Base-by-base conservation (phyloP, 2,888 invertebrate genomes). In the Lasioglossum lativentre region DNA sequence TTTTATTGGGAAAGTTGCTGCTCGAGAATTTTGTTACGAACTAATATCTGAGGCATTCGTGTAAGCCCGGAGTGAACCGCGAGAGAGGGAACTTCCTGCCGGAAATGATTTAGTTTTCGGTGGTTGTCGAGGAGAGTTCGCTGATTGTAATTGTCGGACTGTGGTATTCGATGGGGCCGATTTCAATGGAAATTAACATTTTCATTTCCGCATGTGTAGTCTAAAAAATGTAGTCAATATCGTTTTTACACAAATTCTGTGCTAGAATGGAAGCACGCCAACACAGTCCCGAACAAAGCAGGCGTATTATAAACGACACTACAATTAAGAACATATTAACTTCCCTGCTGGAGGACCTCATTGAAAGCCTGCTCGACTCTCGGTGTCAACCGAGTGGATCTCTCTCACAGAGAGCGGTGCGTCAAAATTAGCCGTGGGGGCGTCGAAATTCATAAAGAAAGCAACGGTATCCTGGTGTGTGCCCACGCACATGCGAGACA, bases 1-100 rank as follows among this genome's bases (percentile, higher is more conserved):
- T 85, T 85, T 85, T 85, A 83, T 85, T 85, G 78, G 83, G 83
- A 85, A 85, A 85, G 84, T 85, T 85, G 63, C 72, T 52, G 83
- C 83, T 56, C 83, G 83, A 83, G 78, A 83, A 85, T 85, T 85
- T 85, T 78, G 84, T 85, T 85, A 83, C 78, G 75, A 85, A 78
- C 84, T 85, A 83, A 84, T 85, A 85, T 85, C 83, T 78, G 56
- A 85, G 83, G 83, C 72, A 85, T 85, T 83, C 78, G 83, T 78
- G 75, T 83, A 78, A 83, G 52, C 83, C 40, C 42, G 78, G 75
- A 74, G 72, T 66, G 84, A 72, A 75, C 83, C 71, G 34, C 63
- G 52, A 14, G 34, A 34, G 34, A 38, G 71, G 45, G 52, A 78
- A 75, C 74, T 85, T 85, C 66, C 74, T 66, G 78, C 71, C 63